Base-by-base conservation (phyloP, 1,140 invertebrate genomes). In the Fopius arisanus region DNA sequence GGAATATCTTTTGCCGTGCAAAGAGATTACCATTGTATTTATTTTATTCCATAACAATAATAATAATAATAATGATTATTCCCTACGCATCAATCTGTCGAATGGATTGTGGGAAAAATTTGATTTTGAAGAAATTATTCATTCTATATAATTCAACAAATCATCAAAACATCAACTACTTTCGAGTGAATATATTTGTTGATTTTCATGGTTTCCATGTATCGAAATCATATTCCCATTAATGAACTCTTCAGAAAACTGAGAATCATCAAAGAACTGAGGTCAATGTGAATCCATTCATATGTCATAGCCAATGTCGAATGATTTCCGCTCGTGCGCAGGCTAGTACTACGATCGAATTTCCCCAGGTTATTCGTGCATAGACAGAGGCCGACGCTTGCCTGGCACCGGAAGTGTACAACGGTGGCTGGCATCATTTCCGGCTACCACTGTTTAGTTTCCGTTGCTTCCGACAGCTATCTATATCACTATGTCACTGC, bases 361-460 rank as follows among this genome's bases (percentile, higher is more conserved):
- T 72, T 72, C 70, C 70, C 40, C 43, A 65, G 54, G 37, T 72
- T 72, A 72, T 72, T 72, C 70, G 66, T 65, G 63, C 70, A 72
- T 66, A 72, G 41, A 65, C 23, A 48, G 43, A 16, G 43, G 40
- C 54, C 48, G 29, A 31, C 62, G 40, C 70, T 19, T 21, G 31
- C 31, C 40, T 41, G 19, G 68, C 70, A 54, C 21, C 72, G 79
- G 79, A 81, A 78, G 78, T 78, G 75, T 76, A 76, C 78, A 63
- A 75, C 78, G 82, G 78, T 81, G 78, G 77, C 77, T 78, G 73
- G 77, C 80, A 78, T 83, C 80, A 85, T 85, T 84, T 85, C 84
- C 84, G 80, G 77, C 73, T 76, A 78, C 80, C 75, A 80, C 80
- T 80, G 80, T 85, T 83, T 83, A 86, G 84, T 86, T 86, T 86